These are phyloP conservation scores for Ptychodera flava DNA, from an alignment of 35 echinoderm and acorn worm species.

Conservation along the genomic window DNA sequence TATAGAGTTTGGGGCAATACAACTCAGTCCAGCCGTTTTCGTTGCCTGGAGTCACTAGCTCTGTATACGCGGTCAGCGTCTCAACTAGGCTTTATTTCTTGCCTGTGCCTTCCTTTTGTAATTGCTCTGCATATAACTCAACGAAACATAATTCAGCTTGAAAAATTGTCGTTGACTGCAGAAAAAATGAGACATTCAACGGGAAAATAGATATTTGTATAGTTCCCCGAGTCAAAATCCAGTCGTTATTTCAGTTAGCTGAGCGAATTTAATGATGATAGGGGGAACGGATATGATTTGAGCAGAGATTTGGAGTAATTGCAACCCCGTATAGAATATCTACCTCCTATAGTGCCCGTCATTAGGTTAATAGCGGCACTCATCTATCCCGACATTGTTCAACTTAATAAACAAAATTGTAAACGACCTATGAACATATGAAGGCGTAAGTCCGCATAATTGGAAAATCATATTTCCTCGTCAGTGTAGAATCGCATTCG, in stretches of 20 bases:
- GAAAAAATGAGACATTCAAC: too few relatives aligned
- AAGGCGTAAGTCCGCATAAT: background rate
- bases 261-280: background rate
- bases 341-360: background rate
- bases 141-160: too few relatives aligned
- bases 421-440: slow-evolving; percentile 1
- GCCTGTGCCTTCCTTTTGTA: too few relatives aligned
- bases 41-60: too few relatives aligned
- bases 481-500: background rate
- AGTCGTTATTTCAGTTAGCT: background rate
- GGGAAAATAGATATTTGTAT: too few relatives aligned
- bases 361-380: background rate
- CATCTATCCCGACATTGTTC: background rate
- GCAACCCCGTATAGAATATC: background rate
- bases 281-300: background rate
- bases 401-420: background rate
- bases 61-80: too few relatives aligned
- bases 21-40: too few relatives aligned
- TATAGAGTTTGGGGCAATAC: too few relatives aligned
- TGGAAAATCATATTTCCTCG: background rate
- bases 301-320: background rate
- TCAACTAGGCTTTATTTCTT: too few relatives aligned
- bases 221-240: too few relatives aligned
- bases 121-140: too few relatives aligned
- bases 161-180: too few relatives aligned